A percentile compares a stretch with the other conserved stretches of the same genome.
These are phyloP conservation scores for Drosophila kuntzei DNA, from an alignment of 2,888 invertebrate species.

Conservation along the genomic window DNA sequence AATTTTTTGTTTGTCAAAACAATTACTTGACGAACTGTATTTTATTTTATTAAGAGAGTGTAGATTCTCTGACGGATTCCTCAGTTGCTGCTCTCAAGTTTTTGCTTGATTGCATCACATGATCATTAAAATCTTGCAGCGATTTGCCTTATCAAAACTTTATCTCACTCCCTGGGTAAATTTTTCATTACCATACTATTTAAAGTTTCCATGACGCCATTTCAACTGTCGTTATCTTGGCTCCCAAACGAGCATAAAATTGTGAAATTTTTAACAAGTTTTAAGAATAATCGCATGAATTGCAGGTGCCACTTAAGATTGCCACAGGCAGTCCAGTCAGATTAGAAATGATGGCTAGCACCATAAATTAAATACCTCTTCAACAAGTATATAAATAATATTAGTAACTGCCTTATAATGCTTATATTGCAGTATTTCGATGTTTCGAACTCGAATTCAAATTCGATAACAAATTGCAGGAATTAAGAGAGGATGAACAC, in stretches of 20 bases:
- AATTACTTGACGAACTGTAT: not conserved
- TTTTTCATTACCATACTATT: constrained; percentile 31
- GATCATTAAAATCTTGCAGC: constrained; percentile 28
- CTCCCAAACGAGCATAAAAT: constrained; percentile 40
- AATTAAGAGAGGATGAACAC: not conserved
- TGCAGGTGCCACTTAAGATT: constrained; percentile 40
- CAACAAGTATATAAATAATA: not conserved
- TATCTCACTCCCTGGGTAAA: constrained; percentile 9
- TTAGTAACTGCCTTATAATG: constrained; percentile 7
- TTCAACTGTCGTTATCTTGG: constrained; percentile 43
- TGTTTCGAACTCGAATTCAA: not conserved
- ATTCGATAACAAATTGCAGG: constrained; percentile 16
- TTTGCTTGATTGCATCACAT: constrained; percentile 46
- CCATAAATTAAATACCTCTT: constrained; percentile 41
- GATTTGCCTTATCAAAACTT: constrained; percentile 21
- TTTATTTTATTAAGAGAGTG: not conserved
- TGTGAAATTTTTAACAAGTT: constrained; percentile 24
- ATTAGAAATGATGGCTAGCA: constrained; percentile 23
- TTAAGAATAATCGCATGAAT: constrained; percentile 11
- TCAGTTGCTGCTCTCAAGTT: not conserved
- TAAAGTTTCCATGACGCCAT: constrained; percentile 65
- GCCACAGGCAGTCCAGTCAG: constrained; percentile 17
- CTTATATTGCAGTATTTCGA: constrained; percentile 6
- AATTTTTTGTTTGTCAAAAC: not conserved
- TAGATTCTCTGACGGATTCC: not conserved